These are phyloP conservation scores for Penaeus chinensis DNA, from an alignment of 1,140 invertebrate genomes.

Conservation along the genomic window DNA sequence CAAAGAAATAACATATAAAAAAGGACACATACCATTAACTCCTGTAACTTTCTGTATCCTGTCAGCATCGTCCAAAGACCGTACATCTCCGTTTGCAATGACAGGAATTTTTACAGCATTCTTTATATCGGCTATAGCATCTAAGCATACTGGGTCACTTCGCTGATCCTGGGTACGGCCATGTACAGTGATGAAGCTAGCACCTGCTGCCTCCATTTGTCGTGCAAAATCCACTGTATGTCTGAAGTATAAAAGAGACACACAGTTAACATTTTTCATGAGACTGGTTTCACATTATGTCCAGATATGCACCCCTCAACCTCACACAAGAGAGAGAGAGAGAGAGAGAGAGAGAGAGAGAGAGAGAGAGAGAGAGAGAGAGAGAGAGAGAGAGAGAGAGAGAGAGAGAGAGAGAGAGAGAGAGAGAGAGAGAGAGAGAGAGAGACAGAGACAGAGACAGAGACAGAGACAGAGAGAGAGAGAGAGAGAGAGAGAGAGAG, in stretches of 20 bases:
- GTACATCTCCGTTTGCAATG: conserved; percentile 92
- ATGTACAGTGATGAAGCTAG: conserved; percentile 90
- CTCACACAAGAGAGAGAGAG: no score
- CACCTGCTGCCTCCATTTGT: conserved; percentile 84
- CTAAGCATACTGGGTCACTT: conserved; percentile 80
- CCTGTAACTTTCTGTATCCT: conserved; percentile 76
- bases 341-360: no score
- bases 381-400: no score
- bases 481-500: no score
- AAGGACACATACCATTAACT: conserved; percentile 77
- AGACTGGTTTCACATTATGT: neutral
- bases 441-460: no score
- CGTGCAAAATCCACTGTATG: conserved; percentile 80
- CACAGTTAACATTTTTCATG: neutral
- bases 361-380: no score
- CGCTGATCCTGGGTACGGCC: conserved; percentile 87
- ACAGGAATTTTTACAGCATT: conserved; percentile 82
- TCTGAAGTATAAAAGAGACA: conserved; percentile 61
- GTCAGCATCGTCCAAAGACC: conserved; percentile 78
- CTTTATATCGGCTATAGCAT: conserved; percentile 80
- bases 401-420: no score
- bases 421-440: no score
- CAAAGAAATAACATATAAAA: neutral
- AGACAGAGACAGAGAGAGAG: no score
- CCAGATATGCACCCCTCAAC: neutral